Conservation (phyloP, 2,113 vertebrate genomes). For the Cercocebus atys region DNA sequence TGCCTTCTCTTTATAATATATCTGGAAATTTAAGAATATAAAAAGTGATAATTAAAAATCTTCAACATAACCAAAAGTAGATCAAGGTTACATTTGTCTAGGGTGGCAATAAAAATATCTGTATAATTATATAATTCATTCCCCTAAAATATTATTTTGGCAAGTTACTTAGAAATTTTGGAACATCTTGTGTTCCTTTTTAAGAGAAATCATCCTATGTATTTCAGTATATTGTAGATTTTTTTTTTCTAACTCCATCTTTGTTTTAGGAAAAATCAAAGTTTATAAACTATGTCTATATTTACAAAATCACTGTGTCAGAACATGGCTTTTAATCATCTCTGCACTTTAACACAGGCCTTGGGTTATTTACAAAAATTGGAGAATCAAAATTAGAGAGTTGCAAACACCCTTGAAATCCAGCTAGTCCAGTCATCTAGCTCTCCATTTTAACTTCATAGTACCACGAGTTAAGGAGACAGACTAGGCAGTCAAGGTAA, state of each 20-base stretch:
- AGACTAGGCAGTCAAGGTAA: fast-evolving
- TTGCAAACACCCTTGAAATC: background rate
- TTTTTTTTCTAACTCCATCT: background rate
- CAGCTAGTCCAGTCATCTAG: fast-evolving
- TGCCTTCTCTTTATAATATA: background rate
- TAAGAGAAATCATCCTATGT: background rate
- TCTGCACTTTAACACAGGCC: background rate
- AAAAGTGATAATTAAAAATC: background rate
- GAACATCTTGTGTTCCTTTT: background rate
- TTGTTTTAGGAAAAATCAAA: background rate
- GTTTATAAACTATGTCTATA: background rate
- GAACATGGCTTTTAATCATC: background rate
- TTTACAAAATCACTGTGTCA: background rate
- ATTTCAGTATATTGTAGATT: background rate
- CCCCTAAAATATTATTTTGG: background rate
- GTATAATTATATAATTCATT: background rate
- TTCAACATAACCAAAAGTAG: background rate
- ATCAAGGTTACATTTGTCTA: background rate
- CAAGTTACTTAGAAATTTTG: background rate
- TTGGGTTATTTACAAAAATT: background rate
- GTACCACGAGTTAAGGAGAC: fast-evolving
- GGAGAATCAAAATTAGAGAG: background rate
- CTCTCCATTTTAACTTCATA: background rate
- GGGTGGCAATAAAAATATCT: background rate
- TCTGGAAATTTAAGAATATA: background rate